Conservation (phyloP, 2,113 vertebrate genomes). For the Piaya cayana region DNA sequence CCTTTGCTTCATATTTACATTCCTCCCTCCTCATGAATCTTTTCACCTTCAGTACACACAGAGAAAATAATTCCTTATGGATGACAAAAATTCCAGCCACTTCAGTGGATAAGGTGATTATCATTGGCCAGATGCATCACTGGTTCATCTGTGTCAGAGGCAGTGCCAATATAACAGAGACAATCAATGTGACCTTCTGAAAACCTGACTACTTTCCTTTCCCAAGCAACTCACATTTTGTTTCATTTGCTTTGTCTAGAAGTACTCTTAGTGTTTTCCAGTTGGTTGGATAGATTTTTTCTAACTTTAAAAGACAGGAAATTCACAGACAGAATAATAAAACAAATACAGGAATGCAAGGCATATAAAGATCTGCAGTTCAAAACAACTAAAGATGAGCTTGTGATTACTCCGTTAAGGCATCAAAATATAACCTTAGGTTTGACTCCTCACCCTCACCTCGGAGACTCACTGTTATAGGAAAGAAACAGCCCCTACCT, state of each 20-base stretch:
- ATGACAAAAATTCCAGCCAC: not conserved
- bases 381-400: not conserved
- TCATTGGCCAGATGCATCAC: not conserved
- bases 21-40: not conserved
- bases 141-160: not conserved
- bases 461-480: not conserved
- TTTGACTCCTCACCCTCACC: not conserved
- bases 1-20: not conserved
- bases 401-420: not conserved
- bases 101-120: not conserved
- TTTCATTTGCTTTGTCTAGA: conserved; percentile 8
- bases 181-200: not conserved
- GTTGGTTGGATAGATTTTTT: not conserved
- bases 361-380: not conserved
- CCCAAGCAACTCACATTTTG: not conserved
- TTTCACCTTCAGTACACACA: not conserved
- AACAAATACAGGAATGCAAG: not conserved
- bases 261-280: not conserved
- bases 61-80: not conserved
- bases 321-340: not conserved
- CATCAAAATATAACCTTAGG: not conserved
- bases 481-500: not conserved
- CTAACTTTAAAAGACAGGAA: not conserved
- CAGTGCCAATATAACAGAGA: not conserved
- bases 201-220: not conserved